A percentile compares a stretch with the other conserved stretches of the same genome.
phyloP scores from a whole-genome alignment of 2,888 invertebrate genomes.

The Polietes domitor region DNA sequence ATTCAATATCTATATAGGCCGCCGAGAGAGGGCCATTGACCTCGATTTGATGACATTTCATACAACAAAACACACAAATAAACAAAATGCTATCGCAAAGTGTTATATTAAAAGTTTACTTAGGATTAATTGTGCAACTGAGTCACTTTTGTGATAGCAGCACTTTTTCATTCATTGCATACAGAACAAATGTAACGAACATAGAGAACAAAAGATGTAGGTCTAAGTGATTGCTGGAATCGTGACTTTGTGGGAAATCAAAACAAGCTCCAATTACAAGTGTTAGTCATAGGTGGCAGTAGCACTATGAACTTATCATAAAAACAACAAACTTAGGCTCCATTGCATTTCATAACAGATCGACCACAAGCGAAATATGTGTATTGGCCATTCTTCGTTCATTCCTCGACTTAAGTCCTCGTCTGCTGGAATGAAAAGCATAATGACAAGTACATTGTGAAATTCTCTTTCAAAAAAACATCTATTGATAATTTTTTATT shows the following conservation, averaged over 20 bases:
- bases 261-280: not conserved
- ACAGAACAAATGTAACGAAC: not conserved
- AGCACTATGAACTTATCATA: no score
- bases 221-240: not conserved
- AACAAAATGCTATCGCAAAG: not conserved
- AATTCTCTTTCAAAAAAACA: no score
- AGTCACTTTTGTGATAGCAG: constrained; percentile 42
- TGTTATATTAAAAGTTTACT: not conserved
- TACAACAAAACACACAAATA: not conserved
- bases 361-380: no score
- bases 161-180: not conserved
- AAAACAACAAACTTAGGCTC: no score
- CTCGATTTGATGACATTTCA: constrained; percentile 35
- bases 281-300: no score
- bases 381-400: no score
- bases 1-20: constrained; percentile 8
- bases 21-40: constrained; percentile 53
- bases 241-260: not conserved
- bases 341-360: no score
- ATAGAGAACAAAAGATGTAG: constrained; percentile 45
- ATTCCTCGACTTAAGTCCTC: no score
- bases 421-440: no score
- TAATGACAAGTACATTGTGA: no score
- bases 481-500: no score
- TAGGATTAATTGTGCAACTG: not conserved